Evolutionary conservation across 1,140 invertebrate genomes (phyloP), one percentile per base, ranked within the genome.

Genomic region (Stegodyphus dumicola): DNA sequence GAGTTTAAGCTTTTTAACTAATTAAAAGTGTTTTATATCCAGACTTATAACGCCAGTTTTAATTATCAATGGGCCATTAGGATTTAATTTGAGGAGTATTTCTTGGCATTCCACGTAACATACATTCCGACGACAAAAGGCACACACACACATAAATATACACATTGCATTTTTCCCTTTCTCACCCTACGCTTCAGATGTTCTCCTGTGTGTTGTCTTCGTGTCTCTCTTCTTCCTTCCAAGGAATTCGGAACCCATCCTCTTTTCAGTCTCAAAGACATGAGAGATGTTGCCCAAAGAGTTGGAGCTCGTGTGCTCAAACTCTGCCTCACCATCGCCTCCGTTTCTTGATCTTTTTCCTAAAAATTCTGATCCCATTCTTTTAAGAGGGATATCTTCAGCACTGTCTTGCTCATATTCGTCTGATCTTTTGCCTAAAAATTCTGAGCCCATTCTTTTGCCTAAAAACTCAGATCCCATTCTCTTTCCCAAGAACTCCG

Each of bases 381-480:
- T 78, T 15, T 77, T 77, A 33, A 33, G 33, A 33, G 33, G 33
- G 33, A 33, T 3, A 33, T 33, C 33, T 33, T 33, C 33, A 3
- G 3, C 33, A 33, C 33, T 33, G 60, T 49, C 76, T 49, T 76
- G 52, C 48, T 65, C 7, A 13, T 9, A 56, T 13, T 75, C 15
- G 49, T 17, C 9, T 13, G 11, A 48, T 67, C 65, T 13, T 80
- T 73, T 73, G 9, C 70, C 70, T 13, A 73, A 18, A 66, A 51
- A 60, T 69, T 74, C 75, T 9, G 80, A 69, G 15, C 70, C 81
- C 17, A 77, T 77, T n/a, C 65, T 2, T 67, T 67, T 67, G 87
- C 88, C 88, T 15, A 88, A 52, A 56, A 88, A 88, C 52, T 88
- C 88, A 0, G 88, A 87, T 18, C 88, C 88, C 60, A 87, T 85